Evolutionary conservation across 1,140 invertebrate genomes (phyloP).

Genomic region (Orius laevigatus): DNA sequence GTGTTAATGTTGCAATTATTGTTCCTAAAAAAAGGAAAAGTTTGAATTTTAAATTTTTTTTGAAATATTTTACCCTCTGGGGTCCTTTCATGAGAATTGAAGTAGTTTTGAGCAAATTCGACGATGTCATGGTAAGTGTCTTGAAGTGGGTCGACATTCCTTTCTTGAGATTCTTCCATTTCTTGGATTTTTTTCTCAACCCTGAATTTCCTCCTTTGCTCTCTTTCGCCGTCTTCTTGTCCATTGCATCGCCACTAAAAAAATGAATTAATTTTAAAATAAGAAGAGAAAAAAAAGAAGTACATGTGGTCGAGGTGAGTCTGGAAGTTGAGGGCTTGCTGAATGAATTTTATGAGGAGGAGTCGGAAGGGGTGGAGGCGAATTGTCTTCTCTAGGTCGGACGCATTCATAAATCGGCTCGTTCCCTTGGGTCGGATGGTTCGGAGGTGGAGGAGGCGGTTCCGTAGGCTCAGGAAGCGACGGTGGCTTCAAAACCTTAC

Average conservation of each 20-base stretch:
- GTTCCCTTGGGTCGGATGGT: constrained; percentile 24
- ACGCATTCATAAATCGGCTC: constrained; percentile 78
- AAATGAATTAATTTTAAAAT: too few species aligned
- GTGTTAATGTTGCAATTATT: constrained; percentile 75
- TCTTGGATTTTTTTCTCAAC: constrained; percentile 75
- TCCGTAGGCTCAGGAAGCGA: constrained; percentile 55
- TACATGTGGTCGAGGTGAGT: too few species aligned
- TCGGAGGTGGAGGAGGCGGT: constrained; percentile 49
- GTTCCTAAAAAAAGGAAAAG: constrained; percentile 31
- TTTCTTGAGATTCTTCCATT: constrained; percentile 36
- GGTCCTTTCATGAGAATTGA: constrained; percentile 74
- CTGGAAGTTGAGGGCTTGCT: too few species aligned
- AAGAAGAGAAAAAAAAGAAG: constrained; percentile 24
- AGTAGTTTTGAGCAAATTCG: constrained; percentile 86
- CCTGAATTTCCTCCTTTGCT: constrained; percentile 59
- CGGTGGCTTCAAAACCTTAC: constrained; percentile 18
- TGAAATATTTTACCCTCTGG: constrained; percentile 40
- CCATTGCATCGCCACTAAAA: constrained; percentile 17
- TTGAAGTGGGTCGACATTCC: constrained; percentile 25
- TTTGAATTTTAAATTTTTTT: background rate
- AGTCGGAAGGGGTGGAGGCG: constrained; percentile 33
- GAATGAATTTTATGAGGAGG: constrained; percentile 28
- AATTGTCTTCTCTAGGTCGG: constrained; percentile 40
- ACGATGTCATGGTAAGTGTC: constrained; percentile 62
- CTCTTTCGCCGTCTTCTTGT: constrained; percentile 34